Conservation (phyloP, 2,113 vertebrate genomes). For the Phoenicopterus ruber region DNA sequence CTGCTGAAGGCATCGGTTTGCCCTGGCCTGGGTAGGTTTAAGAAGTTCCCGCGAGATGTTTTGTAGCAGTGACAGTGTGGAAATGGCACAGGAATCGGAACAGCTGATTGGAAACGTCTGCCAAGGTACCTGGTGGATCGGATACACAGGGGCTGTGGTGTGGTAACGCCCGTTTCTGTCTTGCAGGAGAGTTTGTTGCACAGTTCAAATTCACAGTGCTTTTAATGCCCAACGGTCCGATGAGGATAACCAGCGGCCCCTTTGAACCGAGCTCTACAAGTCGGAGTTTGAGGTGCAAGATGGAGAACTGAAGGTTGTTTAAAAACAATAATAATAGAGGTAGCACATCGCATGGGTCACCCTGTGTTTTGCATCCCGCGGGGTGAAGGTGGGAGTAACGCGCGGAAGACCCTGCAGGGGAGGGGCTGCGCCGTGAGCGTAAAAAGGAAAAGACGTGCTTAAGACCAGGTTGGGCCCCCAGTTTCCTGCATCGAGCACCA, state of each 20-base stretch:
- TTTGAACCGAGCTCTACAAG: slow-evolving; percentile 91
- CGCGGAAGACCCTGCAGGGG: no score
- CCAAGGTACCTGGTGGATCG: accelerated
- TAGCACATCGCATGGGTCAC: accelerated
- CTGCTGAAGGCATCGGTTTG: neutral
- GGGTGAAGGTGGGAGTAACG: neutral
- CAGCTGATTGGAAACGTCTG: neutral
- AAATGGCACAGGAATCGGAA: accelerated
- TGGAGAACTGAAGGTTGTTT: slow-evolving; percentile 87
- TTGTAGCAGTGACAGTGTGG: neutral
- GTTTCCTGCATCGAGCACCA: neutral
- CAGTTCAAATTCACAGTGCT: slow-evolving; percentile 99
- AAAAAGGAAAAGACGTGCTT: neutral
- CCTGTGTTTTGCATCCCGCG: neutral
- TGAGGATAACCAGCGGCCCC: slow-evolving; percentile 91
- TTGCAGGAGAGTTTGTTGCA: slow-evolving; percentile 89
- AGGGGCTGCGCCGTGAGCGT: neutral
- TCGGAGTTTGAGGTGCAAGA: slow-evolving; percentile 94
- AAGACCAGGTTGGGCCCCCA: neutral
- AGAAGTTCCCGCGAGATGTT: accelerated
- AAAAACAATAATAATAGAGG: accelerated
- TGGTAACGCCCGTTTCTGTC: neutral
- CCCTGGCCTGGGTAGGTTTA: neutral
- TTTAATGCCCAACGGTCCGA: slow-evolving; percentile 95
- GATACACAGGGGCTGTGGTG: accelerated